phyloP scores from a whole-genome alignment of 1,140 invertebrate genomes.

The Drosophila eugracilis region DNA sequence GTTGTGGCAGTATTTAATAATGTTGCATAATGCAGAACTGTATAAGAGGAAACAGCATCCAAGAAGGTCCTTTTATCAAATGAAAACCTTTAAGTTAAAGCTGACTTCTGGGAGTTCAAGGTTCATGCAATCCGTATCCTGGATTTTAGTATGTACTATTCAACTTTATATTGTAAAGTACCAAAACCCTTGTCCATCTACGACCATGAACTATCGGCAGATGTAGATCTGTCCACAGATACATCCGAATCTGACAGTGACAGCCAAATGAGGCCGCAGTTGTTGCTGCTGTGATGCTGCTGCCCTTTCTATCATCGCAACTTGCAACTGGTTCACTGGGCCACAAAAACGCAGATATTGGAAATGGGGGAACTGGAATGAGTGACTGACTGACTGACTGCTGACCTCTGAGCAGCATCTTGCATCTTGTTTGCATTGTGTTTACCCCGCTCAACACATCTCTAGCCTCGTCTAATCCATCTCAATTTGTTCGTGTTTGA shows the following conservation, averaged over 20 bases:
- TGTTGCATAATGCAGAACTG: too few species aligned
- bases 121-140: too few species aligned
- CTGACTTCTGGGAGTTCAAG: too few species aligned
- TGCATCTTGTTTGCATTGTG: slow-evolving; percentile 63
- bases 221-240: slow-evolving; percentile 2
- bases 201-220: slow-evolving; percentile 2
- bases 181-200: background rate
- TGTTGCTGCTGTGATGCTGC: slow-evolving; percentile 20
- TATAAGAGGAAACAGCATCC: too few species aligned
- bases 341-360: slow-evolving; percentile 28
- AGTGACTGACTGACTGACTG: slow-evolving; percentile 9
- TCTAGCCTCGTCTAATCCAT: slow-evolving; percentile 40
- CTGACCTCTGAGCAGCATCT: slow-evolving; percentile 54
- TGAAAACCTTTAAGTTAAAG: too few species aligned
- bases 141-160: too few species aligned
- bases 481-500: slow-evolving; percentile 76
- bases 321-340: slow-evolving; percentile 51
- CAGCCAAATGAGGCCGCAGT: slow-evolving; percentile 42
- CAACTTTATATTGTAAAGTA: background rate
- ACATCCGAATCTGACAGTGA: slow-evolving; percentile 34
- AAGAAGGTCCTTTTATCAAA: too few species aligned
- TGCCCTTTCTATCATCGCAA: slow-evolving; percentile 46
- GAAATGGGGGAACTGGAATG: slow-evolving; percentile 14
- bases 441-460: slow-evolving; percentile 5
- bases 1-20: too few species aligned